Base-by-base conservation (phyloP, 1,140 invertebrate genomes). In the Potamilus streckersoni region DNA sequence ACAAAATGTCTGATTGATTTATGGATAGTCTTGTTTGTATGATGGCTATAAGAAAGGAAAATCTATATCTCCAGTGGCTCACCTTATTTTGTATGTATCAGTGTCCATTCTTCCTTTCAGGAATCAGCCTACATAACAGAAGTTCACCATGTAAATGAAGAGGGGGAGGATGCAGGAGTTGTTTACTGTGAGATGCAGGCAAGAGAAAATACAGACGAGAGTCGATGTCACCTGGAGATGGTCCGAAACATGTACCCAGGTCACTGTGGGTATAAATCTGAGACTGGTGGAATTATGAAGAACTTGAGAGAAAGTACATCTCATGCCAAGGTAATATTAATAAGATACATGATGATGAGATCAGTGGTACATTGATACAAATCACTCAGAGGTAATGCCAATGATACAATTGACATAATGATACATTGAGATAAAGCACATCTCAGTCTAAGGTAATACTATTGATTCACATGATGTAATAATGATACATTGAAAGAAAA, bases 181-280 rank as follows among this genome's bases (percentile, higher is more conserved):
- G 96, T 97, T 2, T 98, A 98, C 87, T 96, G 95, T 89, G 96
- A 98, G 91, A 97, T 97, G 95, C 96, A 97, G 94, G 94, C 27
- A 49, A 83, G 92, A 38, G 95, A 97, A 89, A 96, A 96, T 87
- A 93, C 91, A 61, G 95, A 94, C n/a, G 94, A 95, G 86, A 93
- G 92, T 79, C 82, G 88, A 57, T 88, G 90, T 38, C 91, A 94
- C 80, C 88, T 92, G 64, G 92, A 92, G 80, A 88, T 96, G 85
- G 83, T 92, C 12, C 89, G 93, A 81, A 92, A 92, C 11, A 92
- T 96, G 82, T 97, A 96, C 83, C 95, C 95, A 16, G 93, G 93
- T 49, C 90, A 92, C 82, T 95, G 94, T 90, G 95, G 95, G 0
- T 97, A 96, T 88, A 94, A 94, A 82, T 93, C 93, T n/a, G 93